These are phyloP conservation scores for Urocolius indicus DNA, from an alignment of 2,113 vertebrate species.

Conservation along the genomic window DNA sequence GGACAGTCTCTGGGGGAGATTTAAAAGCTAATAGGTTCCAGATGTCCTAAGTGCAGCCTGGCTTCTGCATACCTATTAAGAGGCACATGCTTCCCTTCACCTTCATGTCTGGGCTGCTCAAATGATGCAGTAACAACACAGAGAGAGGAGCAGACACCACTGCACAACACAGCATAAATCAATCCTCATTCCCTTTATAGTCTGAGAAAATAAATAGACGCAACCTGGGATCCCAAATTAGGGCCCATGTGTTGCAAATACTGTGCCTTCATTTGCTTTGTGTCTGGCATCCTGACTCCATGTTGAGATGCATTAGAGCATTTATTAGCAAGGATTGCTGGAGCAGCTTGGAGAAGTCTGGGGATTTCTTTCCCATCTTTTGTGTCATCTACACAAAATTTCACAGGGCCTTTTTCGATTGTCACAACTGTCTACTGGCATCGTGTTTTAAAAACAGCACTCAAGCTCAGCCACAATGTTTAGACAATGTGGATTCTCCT, in stretches of 20 bases:
- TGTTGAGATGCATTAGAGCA: neutral
- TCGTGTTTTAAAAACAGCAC: neutral
- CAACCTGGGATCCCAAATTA: neutral
- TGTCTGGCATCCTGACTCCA: neutral
- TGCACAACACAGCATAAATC: neutral
- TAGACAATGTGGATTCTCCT: neutral
- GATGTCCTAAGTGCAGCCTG: neutral
- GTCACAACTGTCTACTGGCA: neutral
- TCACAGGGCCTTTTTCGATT: neutral
- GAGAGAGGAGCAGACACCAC: neutral
- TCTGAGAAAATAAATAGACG: neutral
- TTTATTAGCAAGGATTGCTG: neutral
- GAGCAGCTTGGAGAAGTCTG: neutral
- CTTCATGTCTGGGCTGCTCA: neutral
- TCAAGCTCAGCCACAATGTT: neutral
- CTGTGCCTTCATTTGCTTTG: neutral
- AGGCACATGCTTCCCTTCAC: neutral
- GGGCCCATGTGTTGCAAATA: neutral
- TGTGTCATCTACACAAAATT: neutral
- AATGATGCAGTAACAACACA: accelerated
- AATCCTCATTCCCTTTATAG: neutral
- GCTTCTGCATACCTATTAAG: neutral
- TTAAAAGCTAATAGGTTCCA: neutral
- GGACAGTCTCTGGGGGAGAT: neutral
- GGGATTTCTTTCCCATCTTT: neutral